Conservation (phyloP, 30 jellyfish, hydroid and myxozoan species). For the Hydractinia echinata region DNA sequence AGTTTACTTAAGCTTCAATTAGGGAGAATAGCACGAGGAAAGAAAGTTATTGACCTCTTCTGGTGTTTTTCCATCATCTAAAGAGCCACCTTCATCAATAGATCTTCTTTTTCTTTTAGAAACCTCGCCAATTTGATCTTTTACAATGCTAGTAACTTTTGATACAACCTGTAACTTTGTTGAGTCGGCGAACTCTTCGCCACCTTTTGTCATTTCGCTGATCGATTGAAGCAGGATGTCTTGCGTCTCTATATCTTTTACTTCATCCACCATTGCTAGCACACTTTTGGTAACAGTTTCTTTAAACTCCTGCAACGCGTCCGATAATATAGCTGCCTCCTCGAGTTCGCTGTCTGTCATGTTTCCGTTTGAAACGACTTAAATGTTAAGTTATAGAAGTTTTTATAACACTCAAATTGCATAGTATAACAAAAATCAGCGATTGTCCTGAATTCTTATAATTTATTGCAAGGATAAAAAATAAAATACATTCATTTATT, state of each 20-base stretch:
- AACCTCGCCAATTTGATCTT: slow-evolving; percentile 5
- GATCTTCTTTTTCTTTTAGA: slow-evolving; percentile 31
- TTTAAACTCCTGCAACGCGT: slow-evolving; percentile 34
- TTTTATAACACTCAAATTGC: no score
- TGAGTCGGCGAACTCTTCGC: slow-evolving; percentile 24
- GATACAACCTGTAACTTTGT: slow-evolving; percentile 35
- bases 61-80: slow-evolving; percentile 42
- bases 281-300: slow-evolving; percentile 42
- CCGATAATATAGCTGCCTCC: background rate
- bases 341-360: background rate
- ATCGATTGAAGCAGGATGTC: slow-evolving; percentile 29
- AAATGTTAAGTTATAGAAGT: no score
- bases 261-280: slow-evolving; percentile 32
- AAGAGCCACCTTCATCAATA: slow-evolving; percentile 13
- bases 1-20: background rate
- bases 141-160: slow-evolving; percentile 23
- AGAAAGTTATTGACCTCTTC: slow-evolving; percentile 38
- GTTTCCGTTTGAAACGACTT: no score
- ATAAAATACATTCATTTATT: no score
- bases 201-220: slow-evolving; percentile 59
- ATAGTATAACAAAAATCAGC: no score
- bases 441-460: no score
- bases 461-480: no score
- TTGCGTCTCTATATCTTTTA: slow-evolving; percentile 47
- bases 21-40: background rate